These are phyloP conservation scores for Perodicticus potto DNA, from an alignment of 2,797 vertebrate species.

Conservation along the genomic window DNA sequence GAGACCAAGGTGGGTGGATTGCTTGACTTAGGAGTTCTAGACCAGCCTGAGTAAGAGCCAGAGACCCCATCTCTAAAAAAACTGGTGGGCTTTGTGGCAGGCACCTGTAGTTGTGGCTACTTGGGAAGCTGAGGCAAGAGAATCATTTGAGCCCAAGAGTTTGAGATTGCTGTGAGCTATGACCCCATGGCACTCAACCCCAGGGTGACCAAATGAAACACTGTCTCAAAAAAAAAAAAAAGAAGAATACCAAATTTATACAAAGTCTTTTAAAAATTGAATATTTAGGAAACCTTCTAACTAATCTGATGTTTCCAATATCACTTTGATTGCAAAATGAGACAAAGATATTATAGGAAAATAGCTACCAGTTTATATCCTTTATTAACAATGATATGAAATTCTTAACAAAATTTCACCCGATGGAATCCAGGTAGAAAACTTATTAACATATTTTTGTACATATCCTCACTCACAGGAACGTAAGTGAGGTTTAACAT, in stretches of 20 bases:
- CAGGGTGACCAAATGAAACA: no score
- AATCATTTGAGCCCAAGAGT: no score
- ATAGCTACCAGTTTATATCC: not conserved
- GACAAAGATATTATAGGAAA: not conserved
- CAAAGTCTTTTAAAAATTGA: not conserved
- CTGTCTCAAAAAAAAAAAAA: no score
- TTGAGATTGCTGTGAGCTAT: no score
- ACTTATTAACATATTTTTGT: not conserved
- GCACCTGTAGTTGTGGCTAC: no score
- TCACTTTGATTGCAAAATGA: not conserved
- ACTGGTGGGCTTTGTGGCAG: no score
- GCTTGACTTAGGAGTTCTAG: no score
- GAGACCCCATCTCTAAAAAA: no score
- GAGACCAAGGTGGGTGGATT: no score
- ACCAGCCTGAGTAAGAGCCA: no score
- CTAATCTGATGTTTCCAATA: not conserved
- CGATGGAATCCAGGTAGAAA: not conserved
- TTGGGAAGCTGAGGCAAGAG: no score
- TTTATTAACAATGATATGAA: not conserved
- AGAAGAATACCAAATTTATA: not conserved
- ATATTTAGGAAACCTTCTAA: not conserved
- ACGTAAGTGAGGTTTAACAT: not conserved
- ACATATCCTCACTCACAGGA: not conserved
- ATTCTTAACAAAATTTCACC: not conserved
- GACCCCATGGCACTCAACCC: no score